Conservation (phyloP, 2,888 invertebrate genomes). For the Mythimna vitellina region DNA sequence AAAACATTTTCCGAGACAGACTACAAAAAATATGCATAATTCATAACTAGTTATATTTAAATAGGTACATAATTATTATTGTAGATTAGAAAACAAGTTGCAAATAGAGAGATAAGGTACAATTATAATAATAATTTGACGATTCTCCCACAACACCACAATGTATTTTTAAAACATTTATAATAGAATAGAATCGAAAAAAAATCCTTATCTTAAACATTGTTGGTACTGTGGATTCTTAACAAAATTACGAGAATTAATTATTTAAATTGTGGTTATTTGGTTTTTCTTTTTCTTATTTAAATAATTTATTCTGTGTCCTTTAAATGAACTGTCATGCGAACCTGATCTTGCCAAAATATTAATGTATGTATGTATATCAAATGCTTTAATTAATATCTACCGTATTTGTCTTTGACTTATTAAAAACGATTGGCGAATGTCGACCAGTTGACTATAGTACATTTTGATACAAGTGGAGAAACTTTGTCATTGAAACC, state of each 20-base stretch:
- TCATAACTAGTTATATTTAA: conserved; percentile 13
- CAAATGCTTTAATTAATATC: not conserved
- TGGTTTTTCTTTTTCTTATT: conserved; percentile 9
- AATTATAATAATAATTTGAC: conserved; percentile 3
- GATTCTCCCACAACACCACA: conserved; percentile 35
- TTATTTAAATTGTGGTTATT: not conserved
- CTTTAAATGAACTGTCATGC: not conserved
- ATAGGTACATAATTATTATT: not conserved
- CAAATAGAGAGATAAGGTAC: not conserved
- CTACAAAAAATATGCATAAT: conserved; percentile 13
- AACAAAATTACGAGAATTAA: conserved; percentile 1
- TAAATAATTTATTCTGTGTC: not conserved
- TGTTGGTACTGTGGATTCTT: conserved; percentile 1
- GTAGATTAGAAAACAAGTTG: conserved; percentile 7
- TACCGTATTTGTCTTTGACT: not conserved
- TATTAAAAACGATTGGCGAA: not conserved
- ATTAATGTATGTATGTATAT: not conserved
- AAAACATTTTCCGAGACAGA: conserved; percentile 3
- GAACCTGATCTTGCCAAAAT: not conserved
- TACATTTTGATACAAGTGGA: too few relatives aligned
- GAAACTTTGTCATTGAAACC: too few relatives aligned
- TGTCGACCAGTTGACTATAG: too few relatives aligned
- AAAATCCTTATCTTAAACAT: conserved; percentile 5
- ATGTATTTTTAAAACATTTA: not conserved
- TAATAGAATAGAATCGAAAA: not conserved